A percentile compares a stretch with the other conserved stretches of the same genome.
These are phyloP conservation scores for Leuciscus idus DNA, from an alignment of 2,113 vertebrate species.

Conservation along the genomic window DNA sequence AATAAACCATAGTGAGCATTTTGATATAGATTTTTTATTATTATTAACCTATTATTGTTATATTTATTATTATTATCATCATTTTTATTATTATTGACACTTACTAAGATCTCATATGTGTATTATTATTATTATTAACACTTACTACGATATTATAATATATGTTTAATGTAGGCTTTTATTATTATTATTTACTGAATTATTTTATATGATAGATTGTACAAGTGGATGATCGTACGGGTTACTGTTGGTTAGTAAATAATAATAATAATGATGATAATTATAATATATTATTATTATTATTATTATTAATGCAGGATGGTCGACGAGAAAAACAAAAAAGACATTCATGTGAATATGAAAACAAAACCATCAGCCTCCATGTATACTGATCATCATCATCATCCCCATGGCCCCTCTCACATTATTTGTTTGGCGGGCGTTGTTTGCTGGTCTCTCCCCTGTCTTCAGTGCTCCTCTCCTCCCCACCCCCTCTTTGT, in stretches of 20 bases:
- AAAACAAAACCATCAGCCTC: neutral
- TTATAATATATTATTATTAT: neutral
- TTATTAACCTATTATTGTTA: neutral
- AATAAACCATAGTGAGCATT: neutral
- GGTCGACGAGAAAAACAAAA: neutral
- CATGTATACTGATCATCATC: neutral
- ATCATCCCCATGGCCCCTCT: neutral
- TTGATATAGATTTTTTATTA: neutral
- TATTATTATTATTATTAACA: neutral
- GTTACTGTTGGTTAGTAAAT: neutral
- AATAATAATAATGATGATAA: neutral
- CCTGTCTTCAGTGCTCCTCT: slow-evolving; percentile 2
- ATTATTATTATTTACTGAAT: neutral
- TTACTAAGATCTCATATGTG: neutral
- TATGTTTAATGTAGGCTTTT: neutral
- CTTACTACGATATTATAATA: neutral
- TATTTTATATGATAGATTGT: neutral
- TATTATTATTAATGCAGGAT: neutral
- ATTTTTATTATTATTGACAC: neutral
- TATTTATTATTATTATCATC: neutral
- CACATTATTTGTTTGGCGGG: slow-evolving; percentile 2
- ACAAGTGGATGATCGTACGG: neutral
- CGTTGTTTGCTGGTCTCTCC: slow-evolving; percentile 30
- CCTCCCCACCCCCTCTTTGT: slow-evolving; percentile 31
- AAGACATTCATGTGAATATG: neutral